A percentile compares a stretch with the other conserved stretches of the same genome.
Conservation (phyloP, 2,797 vertebrate genomes). For the Meda fulgida region DNA sequence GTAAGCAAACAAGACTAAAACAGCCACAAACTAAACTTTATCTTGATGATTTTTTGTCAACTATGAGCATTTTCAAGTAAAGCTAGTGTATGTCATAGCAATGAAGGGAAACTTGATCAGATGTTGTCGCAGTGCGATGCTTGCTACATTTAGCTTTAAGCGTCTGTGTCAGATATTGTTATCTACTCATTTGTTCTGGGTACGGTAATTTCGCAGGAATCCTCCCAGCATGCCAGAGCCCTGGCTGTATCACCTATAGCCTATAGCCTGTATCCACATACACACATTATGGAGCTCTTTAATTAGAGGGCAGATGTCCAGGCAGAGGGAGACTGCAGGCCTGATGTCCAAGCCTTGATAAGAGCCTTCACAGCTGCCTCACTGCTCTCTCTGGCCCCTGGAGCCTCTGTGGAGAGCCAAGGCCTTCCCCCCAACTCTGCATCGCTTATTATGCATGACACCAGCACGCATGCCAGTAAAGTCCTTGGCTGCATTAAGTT, state of each 20-base stretch:
- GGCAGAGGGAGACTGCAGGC: constrained; percentile 39
- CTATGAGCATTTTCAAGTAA: background rate
- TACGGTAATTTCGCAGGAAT: background rate
- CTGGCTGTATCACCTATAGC: background rate
- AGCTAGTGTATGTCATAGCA: background rate
- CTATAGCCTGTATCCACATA: constrained; percentile 6
- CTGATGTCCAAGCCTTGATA: constrained; percentile 52
- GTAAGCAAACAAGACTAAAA: too few relatives aligned
- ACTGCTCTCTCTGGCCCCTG: constrained; percentile 18
- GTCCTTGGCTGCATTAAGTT: background rate
- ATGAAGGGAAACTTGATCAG: background rate
- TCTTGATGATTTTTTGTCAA: background rate
- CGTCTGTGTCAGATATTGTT: constrained; percentile 11
- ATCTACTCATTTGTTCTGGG: background rate
- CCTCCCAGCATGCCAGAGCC: background rate
- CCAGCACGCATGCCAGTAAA: constrained; percentile 37
- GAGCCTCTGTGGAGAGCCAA: constrained; percentile 14
- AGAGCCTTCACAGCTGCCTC: constrained; percentile 46
- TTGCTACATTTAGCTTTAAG: constrained; percentile 3
- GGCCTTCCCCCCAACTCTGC: constrained; percentile 9
- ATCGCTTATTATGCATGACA: constrained; percentile 26
- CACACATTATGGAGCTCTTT: constrained; percentile 38
- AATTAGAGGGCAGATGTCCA: constrained; percentile 57
- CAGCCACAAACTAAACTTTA: background rate
- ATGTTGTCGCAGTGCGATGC: background rate